These are phyloP conservation scores for Craseonycteris thonglongyai DNA, from an alignment of 2,113 vertebrate species.

Conservation along the genomic window DNA sequence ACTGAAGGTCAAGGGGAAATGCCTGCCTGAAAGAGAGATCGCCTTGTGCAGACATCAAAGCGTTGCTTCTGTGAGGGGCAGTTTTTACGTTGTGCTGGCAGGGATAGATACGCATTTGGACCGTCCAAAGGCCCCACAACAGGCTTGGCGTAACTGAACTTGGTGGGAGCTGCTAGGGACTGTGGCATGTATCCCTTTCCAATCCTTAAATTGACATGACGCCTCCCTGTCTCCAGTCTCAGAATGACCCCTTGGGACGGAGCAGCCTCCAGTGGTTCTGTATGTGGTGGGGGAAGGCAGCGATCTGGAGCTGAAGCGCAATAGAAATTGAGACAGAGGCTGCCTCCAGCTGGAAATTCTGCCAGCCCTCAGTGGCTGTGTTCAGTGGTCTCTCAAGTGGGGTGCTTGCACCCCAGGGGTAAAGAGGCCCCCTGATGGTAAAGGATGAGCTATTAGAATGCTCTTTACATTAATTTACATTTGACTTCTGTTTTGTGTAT, in stretches of 20 bases:
- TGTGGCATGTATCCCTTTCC: background rate
- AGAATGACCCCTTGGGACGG: background rate
- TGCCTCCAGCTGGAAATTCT: background rate
- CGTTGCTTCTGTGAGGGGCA: background rate
- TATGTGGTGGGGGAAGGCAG: background rate
- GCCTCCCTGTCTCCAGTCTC: constrained; percentile 21
- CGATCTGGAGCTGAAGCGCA: background rate
- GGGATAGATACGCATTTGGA: background rate
- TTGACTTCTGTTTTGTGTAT: background rate
- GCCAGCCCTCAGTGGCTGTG: fast-evolving
- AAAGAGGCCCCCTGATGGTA: background rate
- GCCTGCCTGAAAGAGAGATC: background rate
- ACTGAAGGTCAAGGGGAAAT: background rate
- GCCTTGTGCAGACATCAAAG: background rate
- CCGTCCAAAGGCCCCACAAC: background rate
- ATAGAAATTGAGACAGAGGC: background rate
- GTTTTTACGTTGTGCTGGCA: background rate
- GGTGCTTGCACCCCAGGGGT: background rate
- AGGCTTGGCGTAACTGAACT: background rate
- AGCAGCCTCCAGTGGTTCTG: background rate
- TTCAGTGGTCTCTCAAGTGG: background rate
- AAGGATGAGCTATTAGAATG: background rate
- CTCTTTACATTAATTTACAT: background rate
- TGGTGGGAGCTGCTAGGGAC: background rate
- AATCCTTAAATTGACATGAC: background rate